Evolutionary conservation across 2,888 invertebrate genomes (phyloP).

Genomic region (Phragmatobia fuliginosa): DNA sequence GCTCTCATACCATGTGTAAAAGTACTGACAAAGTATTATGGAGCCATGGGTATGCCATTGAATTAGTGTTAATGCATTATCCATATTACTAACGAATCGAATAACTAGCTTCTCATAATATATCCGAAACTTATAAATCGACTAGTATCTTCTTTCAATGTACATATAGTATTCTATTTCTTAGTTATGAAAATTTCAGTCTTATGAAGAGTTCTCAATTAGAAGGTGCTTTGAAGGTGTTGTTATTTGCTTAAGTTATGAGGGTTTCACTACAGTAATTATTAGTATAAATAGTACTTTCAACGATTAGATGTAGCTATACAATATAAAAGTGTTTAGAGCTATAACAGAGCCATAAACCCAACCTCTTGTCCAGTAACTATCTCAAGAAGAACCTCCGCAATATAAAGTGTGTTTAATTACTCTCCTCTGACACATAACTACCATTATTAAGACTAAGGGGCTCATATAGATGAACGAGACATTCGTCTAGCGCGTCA

Average conservation of each 20-base stretch:
- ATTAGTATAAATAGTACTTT: not conserved
- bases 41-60: not conserved
- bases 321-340: constrained; percentile 36
- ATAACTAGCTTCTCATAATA: not conserved
- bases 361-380: constrained; percentile 39
- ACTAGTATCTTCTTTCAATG: too few species aligned
- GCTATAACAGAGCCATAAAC: constrained; percentile 43
- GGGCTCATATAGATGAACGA: constrained; percentile 61
- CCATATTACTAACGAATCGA: not conserved
- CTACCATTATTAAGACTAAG: constrained; percentile 65
- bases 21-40: not conserved
- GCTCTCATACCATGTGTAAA: not conserved
- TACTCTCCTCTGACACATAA: constrained; percentile 59
- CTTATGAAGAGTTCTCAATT: too few species aligned
- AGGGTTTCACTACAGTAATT: not conserved
- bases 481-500: constrained; percentile 49
- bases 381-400: constrained; percentile 28
- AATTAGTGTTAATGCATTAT: not conserved
- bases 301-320: constrained; percentile 3
- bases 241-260: too few species aligned
- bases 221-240: too few species aligned
- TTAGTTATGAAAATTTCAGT: too few species aligned
- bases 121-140: too few species aligned
- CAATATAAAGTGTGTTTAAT: constrained; percentile 58
- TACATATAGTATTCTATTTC: too few species aligned